Conservation (phyloP, 2,113 vertebrate species). For the Catharus fuscescens region DNA sequence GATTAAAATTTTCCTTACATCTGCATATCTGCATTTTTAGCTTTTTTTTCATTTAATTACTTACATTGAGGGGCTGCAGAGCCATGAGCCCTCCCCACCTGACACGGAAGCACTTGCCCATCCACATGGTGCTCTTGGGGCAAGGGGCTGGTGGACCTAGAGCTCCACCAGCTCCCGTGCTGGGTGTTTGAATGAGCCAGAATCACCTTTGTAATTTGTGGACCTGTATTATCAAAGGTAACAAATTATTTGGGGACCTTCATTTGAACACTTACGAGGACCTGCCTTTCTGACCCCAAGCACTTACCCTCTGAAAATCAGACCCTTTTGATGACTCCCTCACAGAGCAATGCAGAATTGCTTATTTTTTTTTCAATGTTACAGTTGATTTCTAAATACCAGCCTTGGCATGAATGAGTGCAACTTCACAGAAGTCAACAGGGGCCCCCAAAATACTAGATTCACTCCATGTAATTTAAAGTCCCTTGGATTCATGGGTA, state of each 20-base stretch:
- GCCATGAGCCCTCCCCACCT: neutral
- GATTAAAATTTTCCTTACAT: neutral
- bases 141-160: neutral
- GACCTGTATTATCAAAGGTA: neutral
- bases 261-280: neutral
- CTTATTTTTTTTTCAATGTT: neutral
- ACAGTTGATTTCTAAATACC: neutral
- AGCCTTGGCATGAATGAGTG: neutral
- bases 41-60: neutral
- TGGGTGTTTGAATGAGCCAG: neutral
- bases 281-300: neutral
- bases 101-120: neutral
- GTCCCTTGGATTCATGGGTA: conserved; percentile 3
- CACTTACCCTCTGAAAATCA: neutral
- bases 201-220: neutral
- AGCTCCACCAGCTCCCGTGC: neutral
- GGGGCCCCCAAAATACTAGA: neutral
- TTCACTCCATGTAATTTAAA: neutral
- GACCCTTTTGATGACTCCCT: neutral
- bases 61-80: neutral
- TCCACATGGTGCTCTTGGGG: neutral
- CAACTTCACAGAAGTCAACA: neutral
- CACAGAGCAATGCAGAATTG: neutral
- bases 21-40: neutral
- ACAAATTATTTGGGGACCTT: neutral